Base-by-base conservation (phyloP, 2,888 invertebrate species). In the Selenia dentaria region DNA sequence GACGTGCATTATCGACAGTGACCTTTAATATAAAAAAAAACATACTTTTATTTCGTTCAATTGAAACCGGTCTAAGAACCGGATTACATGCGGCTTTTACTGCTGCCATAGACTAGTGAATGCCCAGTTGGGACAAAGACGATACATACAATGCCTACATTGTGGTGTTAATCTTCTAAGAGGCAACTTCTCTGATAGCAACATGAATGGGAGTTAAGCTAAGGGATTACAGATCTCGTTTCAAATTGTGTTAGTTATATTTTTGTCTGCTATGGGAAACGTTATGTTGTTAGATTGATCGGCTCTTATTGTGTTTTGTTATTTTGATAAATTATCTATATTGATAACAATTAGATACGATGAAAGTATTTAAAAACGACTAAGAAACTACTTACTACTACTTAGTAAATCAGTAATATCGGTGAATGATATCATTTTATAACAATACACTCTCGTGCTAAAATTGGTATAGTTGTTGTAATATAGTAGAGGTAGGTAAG, bases 1-100 rank as follows among this genome's bases (percentile, higher is more conserved):
- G 46, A 45, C 63, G 64, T 63, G 66, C 62, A 60, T 60, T 67
- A 69, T 64, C 67, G 67, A 53, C 66, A 68, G 64, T 70, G 70
- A 70, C 68, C 70, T 70, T 70, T 67, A 51, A 29, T 48, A 48
- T 48, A 10, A 34, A 38, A 34, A 45, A 42, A 45, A n/a, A 40
- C 40, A 59, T 66, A 64, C 67, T 68, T 65, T 67, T 68, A 68
- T 66, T 66, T 68, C 51, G 66, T 67, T 61, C 65, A 59, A 55
- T 55, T 51, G 51, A 37, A 55, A 59, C 59, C 59, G 55, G 59
- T 59, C 48, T 35, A 28, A 48, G 53, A 57, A 59, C 54, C 55
- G 46, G 59, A 54, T 57, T 54, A 50, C 51, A 54, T 40, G 44
- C 57, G 46, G 55, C 58, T 58, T 53, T 58, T 55, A 55, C 55